Percentiles rank a stretch among this genome's conserved stretches.
These are phyloP conservation scores for Holothuria glaberrima DNA, from an alignment of 35 echinoderm and acorn worm genomes.

Conservation along the genomic window DNA sequence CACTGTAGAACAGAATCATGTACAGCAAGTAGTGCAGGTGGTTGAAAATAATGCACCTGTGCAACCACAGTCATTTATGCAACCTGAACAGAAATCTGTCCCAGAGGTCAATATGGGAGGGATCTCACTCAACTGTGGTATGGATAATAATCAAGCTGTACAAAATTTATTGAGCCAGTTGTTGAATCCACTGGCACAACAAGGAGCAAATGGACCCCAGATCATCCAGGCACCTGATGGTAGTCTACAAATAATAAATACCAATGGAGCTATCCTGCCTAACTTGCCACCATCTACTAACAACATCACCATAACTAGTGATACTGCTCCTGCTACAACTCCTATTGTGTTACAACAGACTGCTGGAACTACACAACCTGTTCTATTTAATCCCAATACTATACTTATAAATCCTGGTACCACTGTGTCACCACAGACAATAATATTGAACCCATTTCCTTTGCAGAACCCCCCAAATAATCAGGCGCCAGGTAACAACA, in stretches of 20 bases:
- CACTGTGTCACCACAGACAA: conserved; percentile 34
- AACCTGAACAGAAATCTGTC: conserved; percentile 14
- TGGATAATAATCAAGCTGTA: conserved; percentile 25
- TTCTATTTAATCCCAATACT: conserved; percentile 39
- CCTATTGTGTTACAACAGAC: conserved; percentile 42
- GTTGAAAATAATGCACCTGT: too few species aligned
- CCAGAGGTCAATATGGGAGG: conserved; percentile 19
- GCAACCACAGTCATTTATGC: neutral
- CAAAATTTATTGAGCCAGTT: conserved; percentile 34
- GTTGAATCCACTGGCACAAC: conserved; percentile 19
- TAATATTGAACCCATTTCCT: conserved; percentile 33
- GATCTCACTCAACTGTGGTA: conserved; percentile 27
- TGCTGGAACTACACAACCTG: conserved; percentile 32
- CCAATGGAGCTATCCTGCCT: conserved; percentile 24
- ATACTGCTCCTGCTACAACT: neutral
- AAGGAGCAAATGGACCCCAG: conserved; percentile 14
- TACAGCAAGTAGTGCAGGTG: too few species aligned
- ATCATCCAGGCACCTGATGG: conserved; percentile 43
- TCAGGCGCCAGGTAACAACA: neutral
- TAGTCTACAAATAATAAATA: conserved; percentile 36
- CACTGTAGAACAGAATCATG: too few species aligned
- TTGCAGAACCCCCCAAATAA: conserved; percentile 25
- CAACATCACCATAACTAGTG: conserved; percentile 38
- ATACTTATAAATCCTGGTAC: conserved; percentile 43
- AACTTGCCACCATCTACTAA: conserved; percentile 6